Evolutionary conservation across 1,140 invertebrate genomes (phyloP), one percentile per base, ranked within the genome.

Genomic region (Thalassaphorura encarpata): DNA sequence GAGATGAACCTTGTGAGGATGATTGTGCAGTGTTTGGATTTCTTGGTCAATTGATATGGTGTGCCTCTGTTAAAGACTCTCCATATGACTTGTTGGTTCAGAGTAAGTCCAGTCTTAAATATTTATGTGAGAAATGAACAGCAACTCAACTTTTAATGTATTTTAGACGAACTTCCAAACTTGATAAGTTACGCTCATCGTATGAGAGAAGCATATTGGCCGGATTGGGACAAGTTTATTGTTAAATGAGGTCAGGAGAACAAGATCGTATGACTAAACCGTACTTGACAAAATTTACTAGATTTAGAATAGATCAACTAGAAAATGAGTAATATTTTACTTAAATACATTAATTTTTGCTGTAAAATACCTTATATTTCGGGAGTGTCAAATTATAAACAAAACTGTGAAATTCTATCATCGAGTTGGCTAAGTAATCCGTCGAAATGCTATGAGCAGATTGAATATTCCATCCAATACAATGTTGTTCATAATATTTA

Each of bases 11-110:
- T 0, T 63, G 60, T 40, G 70, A 71, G 53, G 67, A 68, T 15
- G 74, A 76, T 56, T 73, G 72, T 65, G 66, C 69, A 15, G 51
- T 74, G 21, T 76, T 76, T 67, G 73, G 71, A 6, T 67, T 70
- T 58, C 45, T 76, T 26, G 63, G 62, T 8, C 71, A 72, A 61
- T 60, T 70, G 16, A 45, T 70, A 13, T 74, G 69, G 69, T n/a
- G n/a, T n/a, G n/a, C n/a, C n/a, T 69, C 69, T 43, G 68, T 70
- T 60, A 69, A 69, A 0, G 67, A 61, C 11, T 68, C 69, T 18
- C 66, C 61, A 0, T 67, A 67, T 51, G 66, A 68, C 52, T 61
- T 59, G 13, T 58, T 69, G 8, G 48, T 67, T 2, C 62, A 60
- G 52, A 65, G 68, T 69, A 46, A 56, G 42, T 27, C 0, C 3